A percentile compares a stretch with the other conserved stretches of the same genome.
These are phyloP conservation scores for Ailurus styani DNA, from an alignment of 2,113 vertebrate genomes.

Conservation along the genomic window DNA sequence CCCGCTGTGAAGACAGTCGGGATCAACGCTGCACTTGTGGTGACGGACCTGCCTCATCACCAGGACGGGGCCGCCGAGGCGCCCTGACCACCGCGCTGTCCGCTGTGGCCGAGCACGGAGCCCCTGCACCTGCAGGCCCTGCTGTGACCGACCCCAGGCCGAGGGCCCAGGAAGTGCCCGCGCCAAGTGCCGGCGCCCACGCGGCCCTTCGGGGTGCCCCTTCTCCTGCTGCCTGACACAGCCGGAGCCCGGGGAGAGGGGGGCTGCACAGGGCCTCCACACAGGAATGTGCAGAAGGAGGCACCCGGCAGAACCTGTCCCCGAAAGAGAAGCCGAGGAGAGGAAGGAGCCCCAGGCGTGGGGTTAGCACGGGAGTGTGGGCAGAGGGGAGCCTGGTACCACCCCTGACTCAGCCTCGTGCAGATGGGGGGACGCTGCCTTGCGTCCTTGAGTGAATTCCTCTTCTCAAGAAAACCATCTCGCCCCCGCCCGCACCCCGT, in stretches of 20 bases:
- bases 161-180: rapidly evolving
- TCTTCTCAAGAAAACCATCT: neutral
- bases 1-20: neutral
- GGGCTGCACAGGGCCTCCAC: neutral
- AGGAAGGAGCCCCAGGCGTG: neutral
- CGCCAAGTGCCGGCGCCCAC: neutral
- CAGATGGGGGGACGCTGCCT: neutral
- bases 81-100: neutral
- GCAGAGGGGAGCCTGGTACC: rapidly evolving
- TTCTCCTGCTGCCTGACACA: neutral
- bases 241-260: neutral
- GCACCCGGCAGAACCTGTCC: neutral
- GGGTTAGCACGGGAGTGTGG: rapidly evolving
- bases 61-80: neutral
- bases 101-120: neutral
- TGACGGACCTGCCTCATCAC: neutral
- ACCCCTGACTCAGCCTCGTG: rapidly evolving
- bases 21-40: neutral
- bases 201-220: no score
- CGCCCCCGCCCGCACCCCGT: neutral
- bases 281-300: neutral
- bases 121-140: neutral
- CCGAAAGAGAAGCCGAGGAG: neutral
- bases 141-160: no score
- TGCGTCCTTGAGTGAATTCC: neutral